Evolutionary conservation across 2,113 vertebrate genomes (phyloP), one percentile per base, ranked within the genome.

Genomic region (Cacatua alba): DNA sequence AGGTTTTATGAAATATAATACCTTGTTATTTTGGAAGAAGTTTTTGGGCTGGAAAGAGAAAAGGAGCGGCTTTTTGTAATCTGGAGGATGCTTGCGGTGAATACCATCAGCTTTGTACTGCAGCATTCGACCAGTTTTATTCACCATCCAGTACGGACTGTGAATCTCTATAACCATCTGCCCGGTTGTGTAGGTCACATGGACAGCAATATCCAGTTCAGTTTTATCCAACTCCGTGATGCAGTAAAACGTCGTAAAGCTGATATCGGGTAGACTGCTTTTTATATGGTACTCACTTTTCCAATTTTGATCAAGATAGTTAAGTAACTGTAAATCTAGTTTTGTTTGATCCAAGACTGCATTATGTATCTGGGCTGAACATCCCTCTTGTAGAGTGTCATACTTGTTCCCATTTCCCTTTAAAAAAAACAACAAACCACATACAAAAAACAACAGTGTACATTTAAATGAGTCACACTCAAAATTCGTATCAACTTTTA

Each of bases 51-150:
- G 99, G 96, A 99, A 99, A 87, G 99, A 99, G 97, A 99, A 99
- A 29, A 99, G 99, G 63, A 99, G 98, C 0, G 99, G 99, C 95
- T 98, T 99, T 94, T 99, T 98, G 63, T 99, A 99, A 94, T 99
- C 98, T 72, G 98, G 98, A 33, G 99, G 98, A 97, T 99, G 99
- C 92, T 99, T 99, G 87, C 99, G 98, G 94, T 99, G 99, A 95
- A 99, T 98, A 76, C 99, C 99, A 90, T 99, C 99, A 5, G 99
- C 99, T 97, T 99, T 99, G 97, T 99, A 99, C 17, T 99, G 99
- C 92, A 99, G 95, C 98, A 99, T 97, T 80, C 99, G 98, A 49
- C 98, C 98, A 0, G 99, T 99, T 97, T 99, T 99, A 97, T 99
- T 99, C 72, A 99, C 98, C 99, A 99, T 99, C 99, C 99, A 99